phyloP scores from a whole-genome alignment of 2,888 invertebrate genomes.

The Hoplodrina ambigua region DNA sequence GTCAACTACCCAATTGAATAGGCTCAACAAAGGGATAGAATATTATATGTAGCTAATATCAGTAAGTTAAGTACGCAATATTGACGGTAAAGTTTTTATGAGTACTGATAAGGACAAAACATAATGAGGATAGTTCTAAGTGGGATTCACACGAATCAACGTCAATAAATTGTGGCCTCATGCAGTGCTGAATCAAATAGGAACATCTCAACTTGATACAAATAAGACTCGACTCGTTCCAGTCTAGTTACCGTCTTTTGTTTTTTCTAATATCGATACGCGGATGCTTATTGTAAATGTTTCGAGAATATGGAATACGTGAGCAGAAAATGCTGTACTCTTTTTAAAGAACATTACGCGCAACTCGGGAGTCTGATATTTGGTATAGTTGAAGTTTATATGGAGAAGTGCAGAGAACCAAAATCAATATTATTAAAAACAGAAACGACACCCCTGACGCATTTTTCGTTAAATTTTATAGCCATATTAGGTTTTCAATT shows the following conservation, averaged over 20 bases:
- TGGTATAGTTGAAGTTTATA: no score
- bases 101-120: slow-evolving; percentile 30
- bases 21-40: background rate
- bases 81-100: background rate
- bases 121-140: background rate
- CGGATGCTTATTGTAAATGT: no score
- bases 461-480: no score
- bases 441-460: no score
- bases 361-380: no score
- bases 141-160: slow-evolving; percentile 4
- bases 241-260: slow-evolving; percentile 5
- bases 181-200: background rate
- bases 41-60: slow-evolving; percentile 6
- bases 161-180: background rate
- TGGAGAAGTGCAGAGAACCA: no score
- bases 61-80: slow-evolving; percentile 12
- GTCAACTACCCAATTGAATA: no score
- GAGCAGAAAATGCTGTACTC: no score
- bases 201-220: background rate
- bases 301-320: background rate
- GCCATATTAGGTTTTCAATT: no score
- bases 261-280: slow-evolving; percentile 2
- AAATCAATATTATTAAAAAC: no score
- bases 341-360: no score
- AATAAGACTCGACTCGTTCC: background rate